phyloP scores from a whole-genome alignment of 2,113 vertebrate species.

The Brachyhypopomus gauderio region DNA sequence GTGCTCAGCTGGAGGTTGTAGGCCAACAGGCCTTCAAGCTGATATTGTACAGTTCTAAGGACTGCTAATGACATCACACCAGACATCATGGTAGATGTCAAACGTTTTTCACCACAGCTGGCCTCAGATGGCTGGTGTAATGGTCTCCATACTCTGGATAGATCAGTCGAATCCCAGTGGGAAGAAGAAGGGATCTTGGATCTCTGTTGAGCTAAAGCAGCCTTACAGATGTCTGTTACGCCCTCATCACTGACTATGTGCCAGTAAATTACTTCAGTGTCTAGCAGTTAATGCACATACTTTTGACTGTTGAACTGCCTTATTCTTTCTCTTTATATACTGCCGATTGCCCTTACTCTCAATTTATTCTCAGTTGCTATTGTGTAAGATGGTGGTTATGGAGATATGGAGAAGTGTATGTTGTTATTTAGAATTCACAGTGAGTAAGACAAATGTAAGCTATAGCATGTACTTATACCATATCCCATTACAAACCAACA shows the following conservation, averaged over 20 bases:
- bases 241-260: background rate
- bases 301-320: no score
- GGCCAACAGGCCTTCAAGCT: background rate
- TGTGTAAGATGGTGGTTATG: no score
- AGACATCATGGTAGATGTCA: conserved; percentile 49
- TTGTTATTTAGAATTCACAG: background rate
- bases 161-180: conserved; percentile 2
- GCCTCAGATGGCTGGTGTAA: conserved; percentile 40
- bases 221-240: conserved; percentile 5
- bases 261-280: background rate
- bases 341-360: no score
- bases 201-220: conserved; percentile 3
- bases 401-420: no score
- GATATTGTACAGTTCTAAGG: conserved; percentile 25
- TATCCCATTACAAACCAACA: conserved; percentile 21
- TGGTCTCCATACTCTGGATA: conserved; percentile 40
- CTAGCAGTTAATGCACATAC: background rate
- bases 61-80: conserved; percentile 54
- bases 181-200: background rate
- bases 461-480: no score
- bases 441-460: background rate
- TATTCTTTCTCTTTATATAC: no score
- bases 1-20: conserved; percentile 35
- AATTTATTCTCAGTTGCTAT: no score
- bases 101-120: conserved; percentile 48